These are phyloP conservation scores for Linurgus olivaceus DNA, from an alignment of 2,797 vertebrate genomes.

Conservation along the genomic window DNA sequence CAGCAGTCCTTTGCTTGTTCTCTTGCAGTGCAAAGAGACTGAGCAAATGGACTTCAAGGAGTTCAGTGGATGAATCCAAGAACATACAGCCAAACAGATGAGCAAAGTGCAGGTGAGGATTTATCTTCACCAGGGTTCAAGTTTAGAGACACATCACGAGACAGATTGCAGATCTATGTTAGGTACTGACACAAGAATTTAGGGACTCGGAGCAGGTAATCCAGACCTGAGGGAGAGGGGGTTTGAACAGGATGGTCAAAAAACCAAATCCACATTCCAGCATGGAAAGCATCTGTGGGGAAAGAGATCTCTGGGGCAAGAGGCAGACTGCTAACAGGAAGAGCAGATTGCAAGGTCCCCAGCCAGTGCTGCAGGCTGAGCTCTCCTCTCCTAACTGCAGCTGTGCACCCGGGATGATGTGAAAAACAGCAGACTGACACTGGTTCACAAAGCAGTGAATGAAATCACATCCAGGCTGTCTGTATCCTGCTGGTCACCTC, in stretches of 20 bases:
- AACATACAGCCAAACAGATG: neutral
- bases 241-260: neutral
- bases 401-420: slow-evolving; percentile 1
- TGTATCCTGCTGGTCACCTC: neutral
- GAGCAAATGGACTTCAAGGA: neutral
- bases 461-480: neutral
- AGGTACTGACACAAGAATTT: neutral
- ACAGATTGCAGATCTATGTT: neutral
- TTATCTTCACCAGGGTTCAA: neutral
- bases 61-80: neutral
- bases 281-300: neutral
- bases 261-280: neutral
- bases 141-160: neutral
- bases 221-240: neutral
- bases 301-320: neutral
- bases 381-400: neutral
- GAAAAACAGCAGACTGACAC: neutral
- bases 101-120: neutral
- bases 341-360: neutral
- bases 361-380: neutral
- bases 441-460: neutral
- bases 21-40: neutral
- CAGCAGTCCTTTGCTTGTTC: neutral
- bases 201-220: neutral
- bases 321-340: neutral